Evolutionary conservation across 1,140 invertebrate species (phyloP).

Genomic region (Latrodectus geometricus): DNA sequence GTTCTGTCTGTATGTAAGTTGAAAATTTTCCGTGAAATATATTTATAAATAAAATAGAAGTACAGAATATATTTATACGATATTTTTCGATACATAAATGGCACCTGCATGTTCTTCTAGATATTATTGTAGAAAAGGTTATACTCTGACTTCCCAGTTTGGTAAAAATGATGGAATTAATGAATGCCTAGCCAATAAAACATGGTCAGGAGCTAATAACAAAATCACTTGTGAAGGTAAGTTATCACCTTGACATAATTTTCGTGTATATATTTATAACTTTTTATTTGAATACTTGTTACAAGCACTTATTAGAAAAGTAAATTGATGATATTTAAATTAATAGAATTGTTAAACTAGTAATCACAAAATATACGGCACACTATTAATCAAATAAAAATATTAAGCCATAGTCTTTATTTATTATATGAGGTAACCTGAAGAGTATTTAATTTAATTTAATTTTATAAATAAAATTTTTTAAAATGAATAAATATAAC

Average conservation of each 20-base stretch:
- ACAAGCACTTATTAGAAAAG: no score
- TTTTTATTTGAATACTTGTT: no score
- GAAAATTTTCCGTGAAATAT: neutral
- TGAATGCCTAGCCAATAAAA: slow-evolving; percentile 37
- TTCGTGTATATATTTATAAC: no score
- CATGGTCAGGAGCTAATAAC: slow-evolving; percentile 2
- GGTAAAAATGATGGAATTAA: slow-evolving; percentile 5
- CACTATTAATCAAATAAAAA: no score
- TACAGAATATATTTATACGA: neutral
- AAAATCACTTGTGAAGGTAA: slow-evolving; percentile 28
- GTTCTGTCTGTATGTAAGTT: slow-evolving; percentile 39
- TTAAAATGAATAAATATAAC: no score
- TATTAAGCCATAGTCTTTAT: no score
- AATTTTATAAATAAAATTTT: no score
- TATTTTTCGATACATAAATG: slow-evolving; percentile 5
- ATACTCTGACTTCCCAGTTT: slow-evolving; percentile 13
- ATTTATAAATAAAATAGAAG: neutral
- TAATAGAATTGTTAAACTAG: no score
- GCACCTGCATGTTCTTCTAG: slow-evolving; percentile 6
- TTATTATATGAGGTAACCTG: no score
- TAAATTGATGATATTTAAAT: no score
- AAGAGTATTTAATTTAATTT: no score
- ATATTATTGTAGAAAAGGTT: slow-evolving; percentile 40
- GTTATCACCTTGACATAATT: neutral
- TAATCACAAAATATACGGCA: no score